Base-by-base conservation (phyloP, 2,888 invertebrate genomes). In the Agonopterix alstromeriana region DNA sequence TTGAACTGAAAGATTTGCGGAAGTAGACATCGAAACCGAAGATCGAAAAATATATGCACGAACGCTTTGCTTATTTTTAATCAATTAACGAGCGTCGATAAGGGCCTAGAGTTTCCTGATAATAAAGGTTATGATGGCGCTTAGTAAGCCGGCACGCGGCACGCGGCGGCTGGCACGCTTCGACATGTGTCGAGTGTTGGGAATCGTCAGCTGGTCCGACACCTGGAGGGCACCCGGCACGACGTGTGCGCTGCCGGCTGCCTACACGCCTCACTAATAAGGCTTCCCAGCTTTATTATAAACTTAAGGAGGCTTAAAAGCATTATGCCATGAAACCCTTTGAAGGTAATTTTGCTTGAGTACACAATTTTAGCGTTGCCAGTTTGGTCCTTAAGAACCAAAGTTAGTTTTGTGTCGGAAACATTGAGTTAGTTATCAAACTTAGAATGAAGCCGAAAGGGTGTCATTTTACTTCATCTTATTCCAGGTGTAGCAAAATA, bases 241-340 rank as follows among this genome's bases (percentile, higher is more conserved):
- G 42, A 11, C 11, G 42, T 11, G 42, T 12, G 42, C 10, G 42
- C 10, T 42, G 47, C 35, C 47, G 40, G 44, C 53, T 47, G 47
- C 60, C 60, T 50, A 63, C 57, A 67, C 67, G 63, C 61, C 57
- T 52, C 69, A 52, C 56, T 70, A 59, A 60, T 72, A 82, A 58
- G 82, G 79, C 73, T 82, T 84, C 79, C 45, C 49, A 68, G 70
- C 72, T 69, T 71, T 63, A 60, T 70, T 72, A 74, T 69, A 65
- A 60, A 61, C 70, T 67, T 70, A 72, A 55, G 55, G 57, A 55
- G 55, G 57, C 68, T 64, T 55, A 60, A 50, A 52, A 51, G 50
- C 55, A 58, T 67, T 56, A 49, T 52, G 57, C 55, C 42, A 35
- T 46, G 50, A 50, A 47, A 42, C 47, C 47, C 45, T 47, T 42